Conservation (phyloP, 2,797 vertebrate genomes). For the Poeciliopsis paucimaculata region DNA sequence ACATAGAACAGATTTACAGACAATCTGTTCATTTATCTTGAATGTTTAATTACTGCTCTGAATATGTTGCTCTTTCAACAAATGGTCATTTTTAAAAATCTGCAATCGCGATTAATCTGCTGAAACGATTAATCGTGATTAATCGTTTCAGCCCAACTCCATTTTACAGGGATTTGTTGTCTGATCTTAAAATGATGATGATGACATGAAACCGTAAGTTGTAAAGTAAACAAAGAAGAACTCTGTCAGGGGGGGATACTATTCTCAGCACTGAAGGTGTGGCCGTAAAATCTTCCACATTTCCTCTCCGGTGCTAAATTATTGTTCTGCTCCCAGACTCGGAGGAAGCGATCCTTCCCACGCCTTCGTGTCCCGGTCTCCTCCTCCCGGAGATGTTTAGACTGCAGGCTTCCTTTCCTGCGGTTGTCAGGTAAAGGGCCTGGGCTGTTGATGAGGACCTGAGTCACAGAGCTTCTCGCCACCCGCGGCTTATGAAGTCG, state of each 20-base stretch:
- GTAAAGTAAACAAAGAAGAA: neutral
- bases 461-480: conserved; percentile 4
- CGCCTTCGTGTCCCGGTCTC: conserved; percentile 52
- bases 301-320: conserved; percentile 61
- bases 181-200: neutral
- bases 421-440: conserved; percentile 56
- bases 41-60: too few relatives aligned
- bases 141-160: too few relatives aligned
- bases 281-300: conserved; percentile 37
- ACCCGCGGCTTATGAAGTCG: conserved; percentile 12
- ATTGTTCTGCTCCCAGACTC: conserved; percentile 65
- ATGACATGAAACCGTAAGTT: neutral
- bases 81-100: too few relatives aligned
- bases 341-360: conserved; percentile 72
- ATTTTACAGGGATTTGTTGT: neutral
- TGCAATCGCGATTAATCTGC: too few relatives aligned
- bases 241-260: neutral
- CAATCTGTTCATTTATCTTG: too few relatives aligned
- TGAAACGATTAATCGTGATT: too few relatives aligned
- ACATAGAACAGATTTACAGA: too few relatives aligned
- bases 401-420: conserved; percentile 52
- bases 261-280: conserved; percentile 34
- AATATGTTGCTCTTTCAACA: too few relatives aligned
- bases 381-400: conserved; percentile 66
- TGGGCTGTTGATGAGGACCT: conserved; percentile 24